Evolutionary conservation across 1,140 invertebrate species (phyloP), one percentile per base, ranked within the genome.

Genomic region (Pachyrhynchus sulphureomaculatus): DNA sequence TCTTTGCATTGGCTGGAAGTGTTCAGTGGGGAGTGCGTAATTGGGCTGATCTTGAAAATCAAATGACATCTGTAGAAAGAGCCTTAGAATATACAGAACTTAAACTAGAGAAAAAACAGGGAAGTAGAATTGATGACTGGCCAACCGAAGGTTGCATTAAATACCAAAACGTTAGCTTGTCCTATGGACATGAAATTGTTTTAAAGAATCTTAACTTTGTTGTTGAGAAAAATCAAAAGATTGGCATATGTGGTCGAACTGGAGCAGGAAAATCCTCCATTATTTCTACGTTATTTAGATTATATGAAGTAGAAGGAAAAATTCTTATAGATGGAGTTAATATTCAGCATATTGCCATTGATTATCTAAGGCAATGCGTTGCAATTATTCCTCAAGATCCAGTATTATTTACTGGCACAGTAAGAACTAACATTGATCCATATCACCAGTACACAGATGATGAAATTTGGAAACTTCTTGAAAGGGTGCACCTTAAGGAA

Each of bases 371-470:
- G 10, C 81, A 81, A n/a, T 83, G 85, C 57, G 84, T 93, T 20
- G 88, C 88, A 20, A 90, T 92, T 21, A 91, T 93, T 62, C 90
- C 91, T 1, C 91, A 95, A 77, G 90, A 90, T 66, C 92, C 93
- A 0, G 88, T 94, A 58, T 78, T 95, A 49, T 95, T 95, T 78
- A 90, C 90, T 34, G 92, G 92, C 52, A 88, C 86, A 37, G 73
- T 95, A 60, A 81, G 88, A 45, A 80, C 88, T 72, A 91, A 95
- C 79, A 81, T 95, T n/a, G 92, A 96, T 81, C 93, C 93, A 0
- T 93, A 93, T 71, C 80, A 86, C 58, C 76, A 78, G 8, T 84
- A 88, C 76, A 80, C 82, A 5, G 93, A 96, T 68, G 85, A 86
- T 0, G 84, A 91, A 39, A 73, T 95, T 5, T 95, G 92, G 92